A percentile compares a stretch with the other conserved stretches of the same genome.
These are phyloP conservation scores for Dasysyrphus tricinctus DNA, from an alignment of 2,888 invertebrate species.

Conservation along the genomic window DNA sequence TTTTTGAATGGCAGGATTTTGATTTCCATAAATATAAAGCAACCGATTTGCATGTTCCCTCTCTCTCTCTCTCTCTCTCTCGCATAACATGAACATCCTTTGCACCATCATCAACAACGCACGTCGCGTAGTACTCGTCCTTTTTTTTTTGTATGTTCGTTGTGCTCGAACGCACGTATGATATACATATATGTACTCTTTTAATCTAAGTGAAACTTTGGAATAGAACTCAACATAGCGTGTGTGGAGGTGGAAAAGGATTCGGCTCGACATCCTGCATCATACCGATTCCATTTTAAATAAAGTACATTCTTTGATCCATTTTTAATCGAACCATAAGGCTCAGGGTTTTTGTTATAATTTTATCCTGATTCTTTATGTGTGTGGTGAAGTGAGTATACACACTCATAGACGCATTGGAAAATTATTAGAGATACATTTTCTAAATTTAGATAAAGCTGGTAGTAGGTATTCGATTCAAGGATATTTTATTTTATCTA, in stretches of 20 bases:
- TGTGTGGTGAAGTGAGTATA: background rate
- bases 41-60: background rate
- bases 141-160: constrained; percentile 14
- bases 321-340: constrained; percentile 35
- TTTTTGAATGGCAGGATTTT: constrained; percentile 45
- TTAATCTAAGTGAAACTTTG: background rate
- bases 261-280: constrained; percentile 8
- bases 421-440: constrained; percentile 40
- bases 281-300: constrained; percentile 17
- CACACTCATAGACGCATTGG: background rate
- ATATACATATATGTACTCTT: background rate
- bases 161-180: constrained; percentile 17
- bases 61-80: no score
- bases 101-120: background rate
- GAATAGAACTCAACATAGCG: background rate
- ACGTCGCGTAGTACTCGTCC: background rate
- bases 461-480: background rate
- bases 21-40: constrained; percentile 60
- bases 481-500: constrained; percentile 16
- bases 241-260: no score
- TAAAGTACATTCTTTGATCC: constrained; percentile 54
- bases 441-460: constrained; percentile 30
- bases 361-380: background rate
- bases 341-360: constrained; percentile 1
- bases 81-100: background rate